Base-by-base conservation (phyloP, 1,140 invertebrate genomes). In the Aporrectodea caliginosa region DNA sequence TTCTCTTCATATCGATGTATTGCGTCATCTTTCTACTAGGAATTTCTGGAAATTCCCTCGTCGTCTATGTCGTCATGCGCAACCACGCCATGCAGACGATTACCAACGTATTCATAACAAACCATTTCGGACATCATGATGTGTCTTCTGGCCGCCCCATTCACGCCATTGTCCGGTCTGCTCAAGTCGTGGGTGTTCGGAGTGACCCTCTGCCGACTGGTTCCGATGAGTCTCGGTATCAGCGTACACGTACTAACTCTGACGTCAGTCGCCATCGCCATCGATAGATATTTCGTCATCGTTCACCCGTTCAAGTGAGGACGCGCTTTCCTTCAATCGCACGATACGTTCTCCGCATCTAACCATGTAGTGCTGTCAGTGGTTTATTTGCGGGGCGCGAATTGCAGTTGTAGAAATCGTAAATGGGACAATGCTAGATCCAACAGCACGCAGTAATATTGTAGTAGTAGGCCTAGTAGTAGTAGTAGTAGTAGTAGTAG, bases 21-120 rank as follows among this genome's bases (percentile, higher is more conserved):
- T 90, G 91, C 0, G 91, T 92, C 0, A 96, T 98, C 71, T 98
- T 98, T 86, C 87, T 93, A 0, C 89, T 97, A 30, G 96, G 97
- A 1, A 90, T 98, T 0, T 94, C 94, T 84, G 97, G 97, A 0
- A 99, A 99, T 87, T 92, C 93, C 0, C 88, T 99, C 2, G 97
- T 99, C 0, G 85, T 88, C 1, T 88, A 94, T 87, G 95, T 97
- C 0, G 96, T 99, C 0, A 91, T 93, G 0, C 90, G 94, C 14
- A 98, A 98, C 87, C 92, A 92, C 72, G 92, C 93, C 68, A 99
- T 99, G 97, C 96, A 97, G 86, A 98, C 96, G 0, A 97, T 98
- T 0, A 99, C 97, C 22, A 99, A 99, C 88, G 92, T 97, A 69
- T 99, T 99, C 88, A 99, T 99, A 83, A 94, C 94, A 30, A 99